Evolutionary conservation across 2,888 invertebrate species (phyloP), one percentile per base, ranked within the genome.

Genomic region (Pandemis corylana): DNA sequence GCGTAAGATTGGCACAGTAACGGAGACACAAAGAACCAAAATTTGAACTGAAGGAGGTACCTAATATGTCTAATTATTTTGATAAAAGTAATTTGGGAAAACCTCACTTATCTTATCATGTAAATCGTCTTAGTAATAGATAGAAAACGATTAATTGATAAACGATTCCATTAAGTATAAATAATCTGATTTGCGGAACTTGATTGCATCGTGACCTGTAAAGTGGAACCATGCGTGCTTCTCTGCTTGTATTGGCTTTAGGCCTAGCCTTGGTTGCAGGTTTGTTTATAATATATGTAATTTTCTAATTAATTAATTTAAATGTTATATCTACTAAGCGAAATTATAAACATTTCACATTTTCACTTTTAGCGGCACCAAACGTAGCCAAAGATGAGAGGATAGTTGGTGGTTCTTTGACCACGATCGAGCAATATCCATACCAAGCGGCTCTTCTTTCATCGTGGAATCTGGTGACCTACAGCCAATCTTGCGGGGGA

Each of bases 371-470:
- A 36, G 28, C 28, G 28, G 28, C 28, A 4, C 28, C 28, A 36
- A 36, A 36, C 28, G 28, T 36, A 36, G 28, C 28, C 28, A 36
- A 36, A 36, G 28, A 36, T 36, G 28, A 64, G 13, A 78, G 78
- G 67, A 80, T 80, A 15, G 63, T 79, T 0, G 80, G 80, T 5
- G 80, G 80, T 20, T 44, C 73, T 1, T 56, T 76, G 10, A 77
- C 77, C 1, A 62, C 59, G 7, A 80, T 80, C 20, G 68, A 68
- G 13, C 64, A 75, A 49, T 78, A 78, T 36, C 79, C 79, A 0
- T 78, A 51, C 61, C 44, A 13, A 1, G 61, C 74, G 2, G 56
- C 75, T n/a, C 61, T 78, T 12, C 59, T 79, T 10, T 62, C 44
- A 5, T 46, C 67, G 10, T 46, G 46, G n/a, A 46, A 67, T n/a